These are phyloP conservation scores for Eilema depressum DNA, from an alignment of 2,888 invertebrate species.

Conservation along the genomic window DNA sequence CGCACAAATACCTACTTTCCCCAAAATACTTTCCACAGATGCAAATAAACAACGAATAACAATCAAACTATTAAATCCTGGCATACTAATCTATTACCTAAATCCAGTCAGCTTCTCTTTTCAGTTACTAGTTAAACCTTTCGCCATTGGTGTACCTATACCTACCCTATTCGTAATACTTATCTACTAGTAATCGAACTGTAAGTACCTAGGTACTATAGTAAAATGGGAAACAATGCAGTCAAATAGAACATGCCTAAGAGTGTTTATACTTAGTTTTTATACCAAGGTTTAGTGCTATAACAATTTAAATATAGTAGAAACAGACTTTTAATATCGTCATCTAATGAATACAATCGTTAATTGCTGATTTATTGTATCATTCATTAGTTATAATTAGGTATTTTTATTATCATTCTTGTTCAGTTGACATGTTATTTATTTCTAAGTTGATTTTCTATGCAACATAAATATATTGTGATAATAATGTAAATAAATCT, in stretches of 20 bases:
- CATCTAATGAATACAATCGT: conserved; percentile 32
- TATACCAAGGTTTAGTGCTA: conserved; percentile 20
- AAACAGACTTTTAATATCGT: conserved; percentile 16
- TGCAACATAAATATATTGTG: conserved; percentile 69
- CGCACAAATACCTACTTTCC: too few relatives aligned
- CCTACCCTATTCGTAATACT: too few relatives aligned
- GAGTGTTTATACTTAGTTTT: conserved; percentile 27
- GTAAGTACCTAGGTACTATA: background rate
- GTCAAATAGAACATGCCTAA: conserved; percentile 28
- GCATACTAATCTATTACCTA: too few relatives aligned
- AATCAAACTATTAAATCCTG: background rate
- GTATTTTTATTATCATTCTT: conserved; percentile 53
- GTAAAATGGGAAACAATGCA: background rate
- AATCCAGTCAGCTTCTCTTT: too few relatives aligned
- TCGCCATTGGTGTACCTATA: background rate
- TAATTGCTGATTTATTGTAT: conserved; percentile 33
- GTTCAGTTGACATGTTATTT: conserved; percentile 76
- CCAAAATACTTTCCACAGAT: background rate
- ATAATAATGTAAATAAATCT: conserved; percentile 81
- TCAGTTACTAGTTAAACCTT: background rate
- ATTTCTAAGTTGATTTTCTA: conserved; percentile 77
- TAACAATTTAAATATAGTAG: conserved; percentile 12
- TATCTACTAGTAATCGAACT: background rate
- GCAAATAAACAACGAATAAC: too few relatives aligned
- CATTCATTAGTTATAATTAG: conserved; percentile 46